Evolutionary conservation across 2,797 vertebrate species (phyloP), one percentile per base, ranked within the genome.

Genomic region (Acanthiza pusilla): DNA sequence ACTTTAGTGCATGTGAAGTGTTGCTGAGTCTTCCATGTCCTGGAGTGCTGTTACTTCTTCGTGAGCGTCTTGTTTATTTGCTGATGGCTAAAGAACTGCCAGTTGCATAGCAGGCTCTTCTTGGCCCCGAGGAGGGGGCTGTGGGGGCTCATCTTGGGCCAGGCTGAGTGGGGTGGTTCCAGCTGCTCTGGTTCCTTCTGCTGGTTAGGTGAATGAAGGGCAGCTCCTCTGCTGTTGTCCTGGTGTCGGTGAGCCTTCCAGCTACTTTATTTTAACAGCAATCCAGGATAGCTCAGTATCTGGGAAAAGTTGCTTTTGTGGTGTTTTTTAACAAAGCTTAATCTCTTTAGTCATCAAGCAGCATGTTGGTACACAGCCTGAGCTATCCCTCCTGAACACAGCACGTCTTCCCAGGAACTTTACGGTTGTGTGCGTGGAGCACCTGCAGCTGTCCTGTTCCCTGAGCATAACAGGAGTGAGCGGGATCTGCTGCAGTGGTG

Each of bases 111-210:
- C 16, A 29, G 27, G 18, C 53, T 55, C 65, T 43, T 55, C 65
- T 40, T 1, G 22, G 29, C 43, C 3, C 1, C 0, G 2, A 16
- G 47, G 7, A 8, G 0, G 0, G 9, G 1, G 5, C 43, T 42
- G 76, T 30, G 32, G 17, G 14, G 36, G 16, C 36, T 47, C 11
- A 3, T 40, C 48, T 20, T 40, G 26, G 38, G 25, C 51, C 0
- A 0, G 13, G 26, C 7, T 7, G 20, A 61, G 40, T 30, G 25
- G 30, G 10, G 2, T 55, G 43, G 30, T 48, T 66, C 20, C 40
- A 45, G 20, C 40, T 63, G 26, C 54, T 80, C 42, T 23, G 10
- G 13, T 50, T 73, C 38, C 42, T 84, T 93, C 26, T 40, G 47
- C 43, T 26, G 54, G 5, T 45, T n/a, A 17, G n/a, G 34, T 16